A percentile compares a stretch with the other conserved stretches of the same genome.
phyloP scores from a whole-genome alignment of 2,888 invertebrate species.

The Nymphalis urticae region DNA sequence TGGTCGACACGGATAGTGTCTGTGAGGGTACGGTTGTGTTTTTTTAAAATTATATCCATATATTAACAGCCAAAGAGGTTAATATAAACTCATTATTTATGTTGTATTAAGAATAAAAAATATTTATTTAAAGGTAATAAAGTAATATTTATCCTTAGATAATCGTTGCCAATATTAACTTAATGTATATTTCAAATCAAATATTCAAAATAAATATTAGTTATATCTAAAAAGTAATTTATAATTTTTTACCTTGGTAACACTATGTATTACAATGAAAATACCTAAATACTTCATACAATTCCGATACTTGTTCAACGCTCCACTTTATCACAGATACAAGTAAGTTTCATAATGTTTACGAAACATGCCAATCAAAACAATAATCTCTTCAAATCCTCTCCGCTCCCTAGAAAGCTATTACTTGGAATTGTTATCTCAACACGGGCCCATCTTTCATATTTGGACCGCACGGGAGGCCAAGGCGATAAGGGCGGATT shows the following conservation, averaged over 20 bases:
- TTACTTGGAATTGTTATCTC: conserved; percentile 76
- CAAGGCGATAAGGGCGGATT: conserved; percentile 76
- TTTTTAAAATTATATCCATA: not conserved
- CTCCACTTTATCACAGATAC: conserved; percentile 19
- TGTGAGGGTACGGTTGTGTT: not conserved
- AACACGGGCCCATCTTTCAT: conserved; percentile 73
- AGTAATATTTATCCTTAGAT: too few species aligned
- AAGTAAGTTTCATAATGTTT: conserved; percentile 28
- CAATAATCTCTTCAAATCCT: conserved; percentile 42
- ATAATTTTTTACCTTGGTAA: not conserved
- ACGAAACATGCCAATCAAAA: conserved; percentile 41
- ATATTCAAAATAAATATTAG: too few species aligned
- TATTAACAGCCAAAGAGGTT: not conserved
- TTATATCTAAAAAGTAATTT: too few species aligned
- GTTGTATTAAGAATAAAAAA: too few species aligned
- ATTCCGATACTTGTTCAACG: not conserved
- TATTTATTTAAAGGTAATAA: too few species aligned
- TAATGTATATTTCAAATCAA: too few species aligned
- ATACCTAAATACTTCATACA: not conserved
- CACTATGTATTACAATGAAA: not conserved
- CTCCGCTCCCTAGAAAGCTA: conserved; percentile 62
- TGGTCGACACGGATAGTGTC: conserved; percentile 47
- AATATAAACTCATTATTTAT: not conserved
- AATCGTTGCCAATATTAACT: too few species aligned
- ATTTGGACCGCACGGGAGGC: conserved; percentile 79